Conservation (phyloP, 2,113 vertebrate species). For the Chionodraco myersi region DNA sequence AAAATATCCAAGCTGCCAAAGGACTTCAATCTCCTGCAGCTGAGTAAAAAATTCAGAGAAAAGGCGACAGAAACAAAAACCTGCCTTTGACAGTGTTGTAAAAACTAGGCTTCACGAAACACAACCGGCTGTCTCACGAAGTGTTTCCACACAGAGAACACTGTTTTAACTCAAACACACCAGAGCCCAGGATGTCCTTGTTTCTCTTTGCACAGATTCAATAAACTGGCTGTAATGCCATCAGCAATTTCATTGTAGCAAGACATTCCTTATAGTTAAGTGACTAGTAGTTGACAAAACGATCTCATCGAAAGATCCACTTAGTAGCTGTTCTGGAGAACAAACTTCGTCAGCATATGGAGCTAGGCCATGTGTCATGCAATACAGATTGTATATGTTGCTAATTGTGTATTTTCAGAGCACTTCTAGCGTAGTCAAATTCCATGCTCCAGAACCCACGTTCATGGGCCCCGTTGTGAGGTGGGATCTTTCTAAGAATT, state of each 20-base stretch:
- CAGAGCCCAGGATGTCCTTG: neutral
- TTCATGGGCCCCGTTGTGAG: neutral
- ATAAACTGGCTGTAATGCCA: slow-evolving; percentile 8
- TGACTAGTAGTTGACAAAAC: slow-evolving; percentile 15
- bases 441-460: slow-evolving; percentile 5
- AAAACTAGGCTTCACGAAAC: slow-evolving; percentile 4
- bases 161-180: neutral
- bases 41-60: slow-evolving; percentile 8
- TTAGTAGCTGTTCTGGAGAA: slow-evolving; percentile 1
- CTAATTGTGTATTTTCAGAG: neutral
- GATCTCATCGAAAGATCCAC: slow-evolving; percentile 10
- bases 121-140: slow-evolving; percentile 12
- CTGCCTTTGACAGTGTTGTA: neutral
- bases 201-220: neutral
- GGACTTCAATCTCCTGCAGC: neutral
- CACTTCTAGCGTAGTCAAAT: no score
- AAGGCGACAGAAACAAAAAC: neutral
- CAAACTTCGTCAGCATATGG: neutral
- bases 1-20: slow-evolving; percentile 26
- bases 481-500: neutral
- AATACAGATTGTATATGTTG: neutral
- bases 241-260: slow-evolving; percentile 8
- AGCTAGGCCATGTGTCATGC: neutral
- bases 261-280: neutral
- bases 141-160: slow-evolving; percentile 2